These are phyloP conservation scores for Pissodes strobi DNA, from an alignment of 1,140 invertebrate species.

Conservation along the genomic window DNA sequence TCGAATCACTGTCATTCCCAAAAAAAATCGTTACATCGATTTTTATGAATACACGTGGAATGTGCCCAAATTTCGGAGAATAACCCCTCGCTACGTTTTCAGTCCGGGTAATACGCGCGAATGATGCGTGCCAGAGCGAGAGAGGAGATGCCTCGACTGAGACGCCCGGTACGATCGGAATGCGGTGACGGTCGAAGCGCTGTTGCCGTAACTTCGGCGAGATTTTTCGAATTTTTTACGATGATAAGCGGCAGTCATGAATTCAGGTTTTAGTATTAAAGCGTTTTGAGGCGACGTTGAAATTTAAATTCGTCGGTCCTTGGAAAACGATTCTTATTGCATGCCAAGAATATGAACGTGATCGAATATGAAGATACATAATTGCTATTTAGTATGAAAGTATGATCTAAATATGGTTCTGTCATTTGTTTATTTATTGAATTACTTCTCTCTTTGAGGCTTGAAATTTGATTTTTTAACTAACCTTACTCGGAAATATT, in stretches of 20 bases:
- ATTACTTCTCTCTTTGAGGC: too few relatives aligned
- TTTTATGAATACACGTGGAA: too few relatives aligned
- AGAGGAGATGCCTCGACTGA: constrained; percentile 9
- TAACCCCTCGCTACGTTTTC: constrained; percentile 31
- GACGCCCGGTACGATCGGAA: constrained; percentile 34
- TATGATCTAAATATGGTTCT: too few relatives aligned
- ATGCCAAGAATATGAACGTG: neutral
- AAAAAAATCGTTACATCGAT: too few relatives aligned
- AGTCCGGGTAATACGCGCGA: constrained; percentile 30
- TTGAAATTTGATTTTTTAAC: too few relatives aligned
- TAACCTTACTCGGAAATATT: too few relatives aligned
- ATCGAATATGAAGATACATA: too few relatives aligned
- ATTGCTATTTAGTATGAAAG: too few relatives aligned
- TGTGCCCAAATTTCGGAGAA: neutral
- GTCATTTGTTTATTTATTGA: too few relatives aligned
- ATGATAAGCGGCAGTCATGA: constrained; percentile 18
- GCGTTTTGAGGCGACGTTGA: constrained; percentile 13
- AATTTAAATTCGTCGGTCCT: constrained; percentile 16
- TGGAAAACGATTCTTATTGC: neutral
- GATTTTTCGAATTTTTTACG: constrained; percentile 34
- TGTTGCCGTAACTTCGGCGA: constrained; percentile 34
- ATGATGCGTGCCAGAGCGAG: constrained; percentile 38
- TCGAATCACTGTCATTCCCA: too few relatives aligned
- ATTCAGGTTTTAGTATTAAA: constrained; percentile 27
- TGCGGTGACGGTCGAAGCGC: constrained; percentile 45